A percentile compares a stretch with the other conserved stretches of the same genome.
Evolutionary conservation across 92 coral and sea anemone genomes (phyloP).

Genomic region (Actinernus sp.): DNA sequence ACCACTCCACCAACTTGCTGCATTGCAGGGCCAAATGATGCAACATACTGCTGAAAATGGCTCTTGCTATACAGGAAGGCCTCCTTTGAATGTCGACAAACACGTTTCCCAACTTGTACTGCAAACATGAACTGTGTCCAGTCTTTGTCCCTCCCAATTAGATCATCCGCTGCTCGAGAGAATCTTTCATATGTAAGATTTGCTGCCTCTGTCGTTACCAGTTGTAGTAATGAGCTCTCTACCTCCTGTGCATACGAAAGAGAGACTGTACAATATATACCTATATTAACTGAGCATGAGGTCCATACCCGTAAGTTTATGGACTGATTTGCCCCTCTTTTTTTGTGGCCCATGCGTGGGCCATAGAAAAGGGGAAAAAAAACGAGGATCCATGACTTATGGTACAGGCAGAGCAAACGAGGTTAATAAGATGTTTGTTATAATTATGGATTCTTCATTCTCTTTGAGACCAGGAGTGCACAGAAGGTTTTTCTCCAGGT

Average conservation of each 20-base stretch:
- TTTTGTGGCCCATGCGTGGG: no score
- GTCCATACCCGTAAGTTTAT: no score
- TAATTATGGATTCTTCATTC: no score
- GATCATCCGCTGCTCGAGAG: constrained; percentile 53
- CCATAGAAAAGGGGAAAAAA: no score
- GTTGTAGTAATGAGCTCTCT: constrained; percentile 36
- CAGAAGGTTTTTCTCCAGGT: no score
- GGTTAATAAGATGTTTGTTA: no score
- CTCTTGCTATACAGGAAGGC: constrained; percentile 19
- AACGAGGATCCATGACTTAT: no score
- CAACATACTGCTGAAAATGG: constrained; percentile 65
- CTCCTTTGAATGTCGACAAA: constrained; percentile 56
- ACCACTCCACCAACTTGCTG: constrained; percentile 91
- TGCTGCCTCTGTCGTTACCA: constrained; percentile 60
- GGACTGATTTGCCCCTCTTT: no score
- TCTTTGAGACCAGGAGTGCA: no score
- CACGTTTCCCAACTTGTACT: constrained; percentile 50
- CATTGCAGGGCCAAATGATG: constrained; percentile 46
- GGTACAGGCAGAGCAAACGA: no score
- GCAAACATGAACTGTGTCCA: constrained; percentile 76
- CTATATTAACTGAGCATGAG: no score
- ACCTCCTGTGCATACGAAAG: constrained; percentile 63
- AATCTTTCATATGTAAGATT: constrained; percentile 66
- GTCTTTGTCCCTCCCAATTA: constrained; percentile 73
- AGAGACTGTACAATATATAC: no score